Evolutionary conservation across 92 coral and sea anemone genomes (phyloP).

Genomic region (Phymanthus crucifer): DNA sequence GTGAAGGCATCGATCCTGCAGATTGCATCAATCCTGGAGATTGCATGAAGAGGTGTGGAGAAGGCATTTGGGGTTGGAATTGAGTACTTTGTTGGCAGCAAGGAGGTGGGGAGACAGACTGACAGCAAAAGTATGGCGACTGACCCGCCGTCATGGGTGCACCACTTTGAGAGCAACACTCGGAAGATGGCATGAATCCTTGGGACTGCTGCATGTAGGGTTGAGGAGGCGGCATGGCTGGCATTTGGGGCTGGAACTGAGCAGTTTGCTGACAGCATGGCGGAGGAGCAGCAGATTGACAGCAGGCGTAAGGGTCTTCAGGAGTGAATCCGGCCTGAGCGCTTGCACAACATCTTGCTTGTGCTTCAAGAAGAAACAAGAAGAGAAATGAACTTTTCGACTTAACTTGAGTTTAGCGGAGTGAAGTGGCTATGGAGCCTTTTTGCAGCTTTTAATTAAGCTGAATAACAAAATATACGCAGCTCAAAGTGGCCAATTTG

Average conservation of each 20-base stretch:
- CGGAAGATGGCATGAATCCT: background rate
- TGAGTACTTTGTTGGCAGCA: background rate
- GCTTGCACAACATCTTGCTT: slow-evolving; percentile 3
- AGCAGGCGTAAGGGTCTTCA: slow-evolving; percentile 2
- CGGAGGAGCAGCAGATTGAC: slow-evolving; percentile 11
- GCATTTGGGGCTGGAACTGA: slow-evolving; percentile 1
- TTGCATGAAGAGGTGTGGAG: background rate
- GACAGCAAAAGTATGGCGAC: slow-evolving; percentile 17
- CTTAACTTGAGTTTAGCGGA: too few relatives aligned
- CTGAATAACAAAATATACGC: too few relatives aligned
- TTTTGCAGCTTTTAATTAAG: too few relatives aligned
- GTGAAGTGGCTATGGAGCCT: too few relatives aligned
- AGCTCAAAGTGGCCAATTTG: too few relatives aligned
- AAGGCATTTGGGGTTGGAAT: background rate
- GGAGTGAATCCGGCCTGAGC: background rate
- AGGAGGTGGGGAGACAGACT: slow-evolving; percentile 2
- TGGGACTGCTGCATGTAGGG: too few relatives aligned
- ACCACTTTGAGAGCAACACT: slow-evolving; percentile 1
- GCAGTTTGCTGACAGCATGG: slow-evolving; percentile 10
- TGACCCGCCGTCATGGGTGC: background rate
- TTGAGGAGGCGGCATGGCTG: background rate
- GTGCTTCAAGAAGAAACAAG: background rate
- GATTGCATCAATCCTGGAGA: too few relatives aligned
- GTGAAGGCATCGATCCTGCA: background rate
- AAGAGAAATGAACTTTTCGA: background rate